Base-by-base conservation (phyloP, 2,113 vertebrate genomes). In the Sebastes fasciatus region DNA sequence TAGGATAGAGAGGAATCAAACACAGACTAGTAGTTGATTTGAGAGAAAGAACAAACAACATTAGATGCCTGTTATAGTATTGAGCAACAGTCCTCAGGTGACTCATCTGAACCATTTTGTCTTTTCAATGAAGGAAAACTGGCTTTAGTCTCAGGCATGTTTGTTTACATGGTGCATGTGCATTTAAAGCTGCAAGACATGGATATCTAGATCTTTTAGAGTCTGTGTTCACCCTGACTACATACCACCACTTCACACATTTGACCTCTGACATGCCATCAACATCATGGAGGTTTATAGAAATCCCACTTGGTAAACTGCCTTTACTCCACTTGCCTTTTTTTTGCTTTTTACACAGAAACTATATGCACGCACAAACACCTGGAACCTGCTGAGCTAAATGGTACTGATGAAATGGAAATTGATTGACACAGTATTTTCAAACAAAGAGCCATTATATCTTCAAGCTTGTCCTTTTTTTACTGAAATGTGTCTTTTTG, bases 71-170 rank as follows among this genome's bases (percentile, higher is more conserved):
- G 80, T 88, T 74, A 77, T 42, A 81, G 65, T 17, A 78, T 64
- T 80, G 19, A 90, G 63, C 80, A 86, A 61, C 65, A 74, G 86
- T 90, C 92, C 90, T 94, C 92, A 92, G 92, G 90, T 92, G 87
- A 94, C 75, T 86, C 86, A 91, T 85, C 82, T 81, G 82, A 83
- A 82, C 57, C 77, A 83, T 90, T 83, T 80, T 85, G 72, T 89
- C 80, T 85, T 84, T 79, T 80, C 43, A 86, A 19, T 71, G 34
- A 78, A 72, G n/a, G 34, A 68, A 58, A 66, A 66, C 51, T 42
- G 73, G 60, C 77, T 82, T 85, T 85, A 87, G 90, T 84, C 81
- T 91, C 72, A 76, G 74, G 79, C 88, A 65, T 78, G 71, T 61
- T 66, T 79, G 82, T 90, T 82, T 57, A 80, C 64, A 60, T 57